Base-by-base conservation (phyloP, 37 sponge, comb jelly and placozoan genomes). In the Chondrilla cf. caribensis region DNA sequence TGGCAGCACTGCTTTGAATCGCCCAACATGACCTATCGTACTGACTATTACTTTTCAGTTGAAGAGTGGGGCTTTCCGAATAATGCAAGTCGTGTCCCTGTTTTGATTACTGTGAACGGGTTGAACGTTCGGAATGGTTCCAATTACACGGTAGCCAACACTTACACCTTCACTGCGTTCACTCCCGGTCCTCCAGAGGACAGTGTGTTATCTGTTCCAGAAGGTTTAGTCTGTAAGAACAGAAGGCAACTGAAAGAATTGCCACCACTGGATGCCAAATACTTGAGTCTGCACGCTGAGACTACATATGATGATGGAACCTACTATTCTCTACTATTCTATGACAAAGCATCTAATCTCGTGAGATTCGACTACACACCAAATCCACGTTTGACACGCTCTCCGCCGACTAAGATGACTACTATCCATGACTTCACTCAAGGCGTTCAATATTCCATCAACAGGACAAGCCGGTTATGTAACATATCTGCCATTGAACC, bases 21-120 rank as follows among this genome's bases (percentile, higher is more conserved):
- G 7, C 58, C 18, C 22, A 81, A 71, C 68, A 29, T 6, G 11
- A 80, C 87, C 29, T 91, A 59, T 37, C 29, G 31, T 3, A n/a
- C 80, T 15, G 85, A 91, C 41, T 91, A 84, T 58, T 91, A 87
- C 58, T 87, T 84, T 51, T 43, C 80, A 24, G 76, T 73, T n/a
- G 76, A 73, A 43, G 44, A 43, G 2, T 73, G 76, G 76, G 36
- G n/a, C 9, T 40, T 39, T 42, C 44, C 76, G n/a, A 39, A 24
- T 15, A 43, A 39, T 39, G 44, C n/a, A 0, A 40, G n/a, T n/a
- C 44, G 44, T 22, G 76, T 73, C 29, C 76, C 76, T 1, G 41
- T 73, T 2, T 22, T 15, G 43, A 37, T 37, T 18, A 73, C 44
- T 73, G 25, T 73, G 2, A 3, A 39, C 1, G 64, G 64, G 29